These are phyloP conservation scores for Diphyllodes magnificus DNA, from an alignment of 2,113 vertebrate genomes.

Conservation along the genomic window DNA sequence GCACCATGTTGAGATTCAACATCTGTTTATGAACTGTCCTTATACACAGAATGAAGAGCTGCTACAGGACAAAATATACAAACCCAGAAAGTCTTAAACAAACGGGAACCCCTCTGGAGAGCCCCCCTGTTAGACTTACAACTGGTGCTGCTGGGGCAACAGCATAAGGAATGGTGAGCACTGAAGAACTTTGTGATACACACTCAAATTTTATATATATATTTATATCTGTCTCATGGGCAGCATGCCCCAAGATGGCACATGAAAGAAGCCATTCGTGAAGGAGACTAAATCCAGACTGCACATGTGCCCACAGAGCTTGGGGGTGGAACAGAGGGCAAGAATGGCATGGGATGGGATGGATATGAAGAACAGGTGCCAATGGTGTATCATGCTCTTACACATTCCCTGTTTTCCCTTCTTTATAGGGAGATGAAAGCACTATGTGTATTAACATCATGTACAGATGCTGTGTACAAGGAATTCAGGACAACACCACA, in stretches of 20 bases:
- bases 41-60: constrained; percentile 1
- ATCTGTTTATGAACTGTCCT: constrained; percentile 28
- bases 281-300: background rate
- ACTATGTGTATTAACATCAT: background rate
- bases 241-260: background rate
- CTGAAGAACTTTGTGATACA: background rate
- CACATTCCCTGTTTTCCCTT: background rate
- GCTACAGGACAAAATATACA: background rate
- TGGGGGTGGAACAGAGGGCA: background rate
- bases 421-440: background rate
- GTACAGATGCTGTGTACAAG: background rate
- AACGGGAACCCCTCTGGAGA: background rate
- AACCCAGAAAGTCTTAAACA: background rate
- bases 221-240: background rate
- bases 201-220: background rate
- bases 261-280: background rate
- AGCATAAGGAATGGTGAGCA: background rate
- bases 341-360: background rate
- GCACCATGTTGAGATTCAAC: background rate
- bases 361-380: background rate
- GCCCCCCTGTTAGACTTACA: background rate
- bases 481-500: background rate
- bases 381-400: background rate
- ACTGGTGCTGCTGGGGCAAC: background rate
- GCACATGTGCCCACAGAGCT: background rate